A percentile compares a stretch with the other conserved stretches of the same genome.
These are phyloP conservation scores for Listronotus oregonensis DNA, from an alignment of 1,140 invertebrate species.

Conservation along the genomic window DNA sequence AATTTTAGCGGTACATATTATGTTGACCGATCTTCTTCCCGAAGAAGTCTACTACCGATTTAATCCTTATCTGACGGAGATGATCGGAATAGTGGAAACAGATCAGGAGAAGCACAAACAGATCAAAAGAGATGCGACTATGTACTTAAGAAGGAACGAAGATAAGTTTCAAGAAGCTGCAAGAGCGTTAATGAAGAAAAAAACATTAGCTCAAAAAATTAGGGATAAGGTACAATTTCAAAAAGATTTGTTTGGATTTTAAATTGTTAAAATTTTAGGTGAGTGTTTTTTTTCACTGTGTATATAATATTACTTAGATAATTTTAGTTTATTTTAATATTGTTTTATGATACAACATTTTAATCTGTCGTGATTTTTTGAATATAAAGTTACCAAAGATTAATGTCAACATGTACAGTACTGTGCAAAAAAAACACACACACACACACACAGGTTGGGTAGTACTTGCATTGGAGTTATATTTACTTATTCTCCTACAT, in stretches of 20 bases:
- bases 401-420: too few relatives aligned
- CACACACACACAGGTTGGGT: too few relatives aligned
- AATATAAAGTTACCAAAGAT: too few relatives aligned
- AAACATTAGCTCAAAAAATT: constrained; percentile 55
- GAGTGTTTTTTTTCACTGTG: not conserved
- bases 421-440: too few relatives aligned
- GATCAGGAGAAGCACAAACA: constrained; percentile 68
- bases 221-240: constrained; percentile 57
- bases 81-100: constrained; percentile 83
- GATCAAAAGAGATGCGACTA: constrained; percentile 69
- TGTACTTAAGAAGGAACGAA: constrained; percentile 80
- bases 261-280: constrained; percentile 6
- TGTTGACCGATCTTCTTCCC: constrained; percentile 81
- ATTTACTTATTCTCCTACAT: too few relatives aligned
- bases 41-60: constrained; percentile 83
- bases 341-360: too few relatives aligned
- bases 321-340: too few relatives aligned
- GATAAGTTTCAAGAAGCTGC: constrained; percentile 70
- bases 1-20: constrained; percentile 74
- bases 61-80: constrained; percentile 87
- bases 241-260: constrained; percentile 38
- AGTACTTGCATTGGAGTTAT: too few relatives aligned
- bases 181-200: constrained; percentile 58
- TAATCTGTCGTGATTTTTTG: too few relatives aligned
- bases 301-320: too few relatives aligned